Evolutionary conservation across 2,797 vertebrate species (phyloP), one percentile per base, ranked within the genome.

Genomic region (Microctenopoma stevenorrisi): DNA sequence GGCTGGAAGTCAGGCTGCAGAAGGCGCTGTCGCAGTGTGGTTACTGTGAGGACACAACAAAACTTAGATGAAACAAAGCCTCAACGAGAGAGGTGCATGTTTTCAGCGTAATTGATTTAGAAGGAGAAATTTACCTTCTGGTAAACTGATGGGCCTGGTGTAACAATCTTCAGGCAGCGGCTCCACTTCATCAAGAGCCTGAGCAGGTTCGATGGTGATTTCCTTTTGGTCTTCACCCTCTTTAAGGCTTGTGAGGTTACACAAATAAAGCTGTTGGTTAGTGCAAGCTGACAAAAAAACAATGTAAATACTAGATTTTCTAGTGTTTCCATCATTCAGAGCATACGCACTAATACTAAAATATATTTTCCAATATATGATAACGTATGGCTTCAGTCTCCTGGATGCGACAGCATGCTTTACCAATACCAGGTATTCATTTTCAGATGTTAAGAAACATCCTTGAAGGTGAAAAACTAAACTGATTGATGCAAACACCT

Each of bases 171-270:
- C 98, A 72, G 97, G 96, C 7, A 99, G 93, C 4, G 98, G 98
- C 44, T 99, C 98, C 72, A 99, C 96, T 92, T 99, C 98, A 82
- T 98, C 97, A 9, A 97, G 88, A 12, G 97, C 96, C 87, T 96
- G 97, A 50, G 96, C 96, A 7, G 96, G 95, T 66, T 99, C 97
- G 5, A 99, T 97, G 91, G 92, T 96, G 82, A 99, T 94, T 90
- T 99, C 98, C 72, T 97, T 99, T 82, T 98, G 96, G 85, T 99
- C 98, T 72, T 99, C 98, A 25, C 96, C 97, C 88, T 99, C 97
- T 88, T 99, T 99, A 44, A 99, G 94, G 44, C 98, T 99, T 60
- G 72, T 63, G 11, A 74, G 62, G 38, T 51, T 14, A 81, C 48
- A 81, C 44, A 82, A 76, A 79, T 49, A 62, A 38, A 28, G 35